Conservation (phyloP, 2,113 vertebrate species). For the Peromyscus californicus region DNA sequence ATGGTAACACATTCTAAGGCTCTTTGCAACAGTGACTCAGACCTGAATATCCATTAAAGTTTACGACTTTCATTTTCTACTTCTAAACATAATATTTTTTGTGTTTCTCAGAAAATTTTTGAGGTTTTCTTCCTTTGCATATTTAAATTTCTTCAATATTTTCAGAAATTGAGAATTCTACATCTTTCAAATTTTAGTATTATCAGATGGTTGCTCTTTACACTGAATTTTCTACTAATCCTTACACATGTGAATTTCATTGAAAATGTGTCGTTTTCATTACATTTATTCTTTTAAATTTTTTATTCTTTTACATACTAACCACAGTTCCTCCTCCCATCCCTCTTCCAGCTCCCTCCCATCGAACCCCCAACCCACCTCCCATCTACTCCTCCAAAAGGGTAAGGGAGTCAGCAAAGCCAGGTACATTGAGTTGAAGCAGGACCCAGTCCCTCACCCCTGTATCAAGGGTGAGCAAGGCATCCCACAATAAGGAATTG, state of each 20-base stretch:
- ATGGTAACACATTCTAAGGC: slow-evolving; percentile 30
- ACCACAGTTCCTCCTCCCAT: no score
- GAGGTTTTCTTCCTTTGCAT: neutral
- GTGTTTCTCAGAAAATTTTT: neutral
- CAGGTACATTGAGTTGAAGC: no score
- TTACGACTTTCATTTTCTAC: neutral
- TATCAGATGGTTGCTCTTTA: neutral
- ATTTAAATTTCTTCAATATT: slow-evolving; percentile 35
- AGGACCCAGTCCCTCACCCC: no score
- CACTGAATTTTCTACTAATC: neutral
- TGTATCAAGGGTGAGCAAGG: no score
- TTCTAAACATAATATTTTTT: neutral
- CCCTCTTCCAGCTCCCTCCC: no score
- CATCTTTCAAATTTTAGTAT: slow-evolving; percentile 10
- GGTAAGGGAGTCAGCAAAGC: no score
- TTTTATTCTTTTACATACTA: no score
- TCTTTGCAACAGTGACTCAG: neutral
- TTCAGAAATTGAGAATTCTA: neutral
- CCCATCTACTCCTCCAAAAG: no score
- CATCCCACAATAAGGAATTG: no score
- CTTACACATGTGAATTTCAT: neutral
- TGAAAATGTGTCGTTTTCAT: neutral
- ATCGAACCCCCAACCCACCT: no score
- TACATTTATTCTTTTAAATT: neutral
- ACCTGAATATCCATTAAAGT: slow-evolving; percentile 29